A percentile compares a stretch with the other conserved stretches of the same genome.
phyloP scores from a whole-genome alignment of 2,113 vertebrate genomes.

The Oxyura jamaicensis region DNA sequence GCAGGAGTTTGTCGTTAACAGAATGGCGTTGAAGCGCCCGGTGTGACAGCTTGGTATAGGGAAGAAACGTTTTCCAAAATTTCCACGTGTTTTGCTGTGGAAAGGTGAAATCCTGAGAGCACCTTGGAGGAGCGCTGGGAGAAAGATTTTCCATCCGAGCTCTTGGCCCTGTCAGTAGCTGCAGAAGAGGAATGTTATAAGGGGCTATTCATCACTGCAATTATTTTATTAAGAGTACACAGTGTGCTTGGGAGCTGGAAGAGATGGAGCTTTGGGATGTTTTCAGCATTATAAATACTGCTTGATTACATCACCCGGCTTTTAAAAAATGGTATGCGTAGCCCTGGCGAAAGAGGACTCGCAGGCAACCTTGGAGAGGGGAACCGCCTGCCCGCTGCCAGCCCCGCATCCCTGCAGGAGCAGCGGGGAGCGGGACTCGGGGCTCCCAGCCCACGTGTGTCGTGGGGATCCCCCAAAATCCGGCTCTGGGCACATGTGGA shows the following conservation, averaged over 20 bases:
- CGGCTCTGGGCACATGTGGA: background rate
- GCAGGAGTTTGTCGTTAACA: background rate
- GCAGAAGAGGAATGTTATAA: constrained; percentile 33
- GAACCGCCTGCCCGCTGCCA: background rate
- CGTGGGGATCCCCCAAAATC: background rate
- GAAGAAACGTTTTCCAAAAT: background rate
- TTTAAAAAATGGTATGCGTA: constrained; percentile 12
- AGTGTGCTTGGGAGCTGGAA: constrained; percentile 63
- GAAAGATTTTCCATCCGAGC: background rate
- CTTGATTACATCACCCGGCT: constrained; percentile 54
- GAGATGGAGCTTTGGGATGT: constrained; percentile 62
- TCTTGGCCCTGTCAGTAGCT: constrained; percentile 42
- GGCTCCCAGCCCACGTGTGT: background rate
- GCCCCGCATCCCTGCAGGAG: background rate
- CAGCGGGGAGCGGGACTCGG: too few species aligned
- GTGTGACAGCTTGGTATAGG: background rate
- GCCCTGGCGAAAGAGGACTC: constrained; percentile 1
- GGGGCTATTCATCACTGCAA: constrained; percentile 66
- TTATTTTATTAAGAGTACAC: constrained; percentile 71
- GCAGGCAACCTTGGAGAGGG: constrained; percentile 33
- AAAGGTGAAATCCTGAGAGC: background rate
- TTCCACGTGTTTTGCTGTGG: background rate
- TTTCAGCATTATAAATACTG: constrained; percentile 66
- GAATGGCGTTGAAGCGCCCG: too few species aligned
- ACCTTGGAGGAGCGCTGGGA: background rate